These are phyloP conservation scores for Actinostola sp. DNA, from an alignment of 92 coral and sea anemone species.

Conservation along the genomic window DNA sequence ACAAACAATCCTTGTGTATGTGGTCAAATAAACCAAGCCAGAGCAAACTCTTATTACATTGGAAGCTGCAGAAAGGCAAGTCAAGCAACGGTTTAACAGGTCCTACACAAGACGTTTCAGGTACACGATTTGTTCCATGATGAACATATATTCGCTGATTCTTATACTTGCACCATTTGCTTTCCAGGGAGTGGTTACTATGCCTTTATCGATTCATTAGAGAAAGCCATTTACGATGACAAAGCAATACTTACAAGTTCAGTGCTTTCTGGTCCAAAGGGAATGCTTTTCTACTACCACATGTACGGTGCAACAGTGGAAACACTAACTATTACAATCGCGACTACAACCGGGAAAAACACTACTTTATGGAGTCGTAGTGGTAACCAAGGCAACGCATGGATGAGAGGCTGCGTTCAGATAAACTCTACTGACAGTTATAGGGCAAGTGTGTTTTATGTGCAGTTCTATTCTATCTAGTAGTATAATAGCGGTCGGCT, in stretches of 20 bases:
- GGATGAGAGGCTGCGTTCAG: slow-evolving; percentile 19
- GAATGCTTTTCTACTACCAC: slow-evolving; percentile 11
- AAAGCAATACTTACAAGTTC: slow-evolving; percentile 12
- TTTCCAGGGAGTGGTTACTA: slow-evolving; percentile 20
- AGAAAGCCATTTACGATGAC: neutral
- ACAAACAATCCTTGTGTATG: no score
- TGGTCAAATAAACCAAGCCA: no score
- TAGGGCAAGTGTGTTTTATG: no score
- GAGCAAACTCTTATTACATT: no score
- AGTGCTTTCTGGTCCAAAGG: neutral
- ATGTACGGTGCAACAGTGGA: slow-evolving; percentile 20
- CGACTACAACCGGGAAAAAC: neutral
- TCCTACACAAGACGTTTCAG: no score
- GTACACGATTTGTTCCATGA: no score
- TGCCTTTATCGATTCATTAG: slow-evolving; percentile 5
- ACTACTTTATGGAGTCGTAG: slow-evolving; percentile 6
- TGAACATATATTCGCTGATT: no score
- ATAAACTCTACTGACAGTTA: neutral
- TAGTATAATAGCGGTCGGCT: no score
- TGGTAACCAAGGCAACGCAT: slow-evolving; percentile 21
- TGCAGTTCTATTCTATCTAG: no score
- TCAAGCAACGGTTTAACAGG: no score
- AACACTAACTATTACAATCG: slow-evolving; percentile 1
- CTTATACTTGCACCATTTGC: no score
- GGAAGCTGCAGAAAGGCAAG: no score